Percentiles rank a stretch among this genome's conserved stretches.
These are phyloP conservation scores for Aproaerema taeniolella DNA, from an alignment of 2,888 invertebrate genomes.

Conservation along the genomic window DNA sequence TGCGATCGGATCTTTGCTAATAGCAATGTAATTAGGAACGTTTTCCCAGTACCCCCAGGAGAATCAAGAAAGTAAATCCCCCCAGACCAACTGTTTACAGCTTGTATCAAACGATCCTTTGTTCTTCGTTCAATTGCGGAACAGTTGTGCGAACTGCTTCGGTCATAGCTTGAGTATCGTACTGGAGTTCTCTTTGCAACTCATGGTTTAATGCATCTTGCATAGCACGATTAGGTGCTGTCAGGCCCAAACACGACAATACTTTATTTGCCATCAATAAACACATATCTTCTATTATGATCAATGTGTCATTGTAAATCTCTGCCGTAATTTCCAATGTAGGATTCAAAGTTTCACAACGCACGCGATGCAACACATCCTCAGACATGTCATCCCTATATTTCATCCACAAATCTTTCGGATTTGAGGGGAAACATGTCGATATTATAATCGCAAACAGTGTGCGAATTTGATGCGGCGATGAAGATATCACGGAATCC, in stretches of 20 bases:
- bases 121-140: slow-evolving; percentile 27
- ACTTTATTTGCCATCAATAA: slow-evolving; percentile 29
- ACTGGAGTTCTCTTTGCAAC: slow-evolving; percentile 20
- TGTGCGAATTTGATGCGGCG: slow-evolving; percentile 16
- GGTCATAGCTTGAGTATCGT: slow-evolving; percentile 22
- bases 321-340: slow-evolving; percentile 21
- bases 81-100: slow-evolving; percentile 25
- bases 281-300: slow-evolving; percentile 25
- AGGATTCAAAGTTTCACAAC: slow-evolving; percentile 20
- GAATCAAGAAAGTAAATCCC: slow-evolving; percentile 26
- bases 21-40: slow-evolving; percentile 22
- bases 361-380: slow-evolving; percentile 24
- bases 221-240: slow-evolving; percentile 18
- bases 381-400: slow-evolving; percentile 25
- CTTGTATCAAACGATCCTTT: slow-evolving; percentile 26
- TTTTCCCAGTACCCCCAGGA: slow-evolving; percentile 23
- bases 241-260: slow-evolving; percentile 27
- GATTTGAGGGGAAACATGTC: slow-evolving; percentile 22
- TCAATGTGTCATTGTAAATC: slow-evolving; percentile 24
- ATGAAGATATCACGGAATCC: slow-evolving; percentile 15
- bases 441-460: slow-evolving; percentile 16
- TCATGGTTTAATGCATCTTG: slow-evolving; percentile 18
- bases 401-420: slow-evolving; percentile 22
- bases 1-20: slow-evolving; percentile 24
- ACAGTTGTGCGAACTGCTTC: slow-evolving; percentile 28